Evolutionary conservation across 1,140 invertebrate species (phyloP), one percentile per base, ranked within the genome.

Genomic region (Popillia japonica): DNA sequence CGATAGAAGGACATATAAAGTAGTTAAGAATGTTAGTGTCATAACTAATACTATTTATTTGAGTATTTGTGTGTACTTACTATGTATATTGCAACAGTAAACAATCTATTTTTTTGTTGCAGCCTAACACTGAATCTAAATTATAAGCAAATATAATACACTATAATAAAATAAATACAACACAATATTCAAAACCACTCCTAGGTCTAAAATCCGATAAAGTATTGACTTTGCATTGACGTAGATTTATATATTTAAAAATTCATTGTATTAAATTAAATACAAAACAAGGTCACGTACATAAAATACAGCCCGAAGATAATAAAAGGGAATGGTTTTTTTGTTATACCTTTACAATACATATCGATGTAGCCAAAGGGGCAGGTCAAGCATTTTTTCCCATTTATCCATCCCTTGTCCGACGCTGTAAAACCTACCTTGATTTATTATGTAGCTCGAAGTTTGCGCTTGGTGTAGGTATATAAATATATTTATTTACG

Each of bases 391-490:
- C n/a, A 20, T 68, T 23, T 68, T 68, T 68, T 68, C n/a, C 61
- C 61, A 68, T 68, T 68, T 68, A 68, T n/a, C 61, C 20, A 23
- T 68, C 17, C 61, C 61, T 68, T 68, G 61, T 20, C 61, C 61
- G 20, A 68, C 61, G 20, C 20, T 68, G 61, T 68, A 68, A 68
- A 55, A 68, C 61, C 61, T 68, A 23, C 61, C 61, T 68, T 68
- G 61, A 68, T 68, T 68, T 68, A 68, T 68, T 68, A 68, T 68
- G 61, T 68, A 68, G 61, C 61, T 34, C 61, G 61, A 68, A 68
- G 61, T 68, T 34, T 68, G 20, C 61, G 20, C 11, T 68, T 10
- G 20, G 61, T 22, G 61, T 48, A 48, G 10, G 44, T 68, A 34
- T 23, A 68, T 8, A 68, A 68, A 68, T 68, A 68, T 68, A 68